A percentile compares a stretch with the other conserved stretches of the same genome.
Conservation (phyloP, 2,888 invertebrate species). For the Resseliella maxima region DNA sequence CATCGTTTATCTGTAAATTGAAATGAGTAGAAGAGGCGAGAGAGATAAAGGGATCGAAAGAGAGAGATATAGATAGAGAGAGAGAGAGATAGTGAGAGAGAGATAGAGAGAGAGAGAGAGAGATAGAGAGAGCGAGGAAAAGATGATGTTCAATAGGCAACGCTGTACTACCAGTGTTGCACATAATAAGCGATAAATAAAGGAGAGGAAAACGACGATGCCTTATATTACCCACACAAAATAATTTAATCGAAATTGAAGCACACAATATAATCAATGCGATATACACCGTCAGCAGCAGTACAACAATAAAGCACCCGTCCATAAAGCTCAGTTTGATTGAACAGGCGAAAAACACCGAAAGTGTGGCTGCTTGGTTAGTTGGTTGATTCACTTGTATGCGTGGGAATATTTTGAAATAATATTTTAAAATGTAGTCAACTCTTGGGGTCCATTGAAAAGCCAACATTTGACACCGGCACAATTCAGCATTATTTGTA, state of each 20-base stretch:
- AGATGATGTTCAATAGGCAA: no score
- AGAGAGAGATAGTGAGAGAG: no score
- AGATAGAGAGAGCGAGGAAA: no score
- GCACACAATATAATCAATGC: background rate
- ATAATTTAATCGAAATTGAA: background rate
- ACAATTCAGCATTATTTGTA: background rate
- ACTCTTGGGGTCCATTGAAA: background rate
- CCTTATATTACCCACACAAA: background rate
- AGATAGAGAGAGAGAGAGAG: no score
- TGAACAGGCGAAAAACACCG: background rate
- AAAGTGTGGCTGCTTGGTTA: no score
- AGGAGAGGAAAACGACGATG: background rate
- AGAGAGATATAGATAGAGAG: no score
- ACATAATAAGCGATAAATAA: background rate
- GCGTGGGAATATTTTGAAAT: background rate
- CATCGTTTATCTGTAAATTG: background rate
- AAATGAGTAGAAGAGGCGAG: background rate
- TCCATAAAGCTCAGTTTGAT: background rate
- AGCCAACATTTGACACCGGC: background rate
- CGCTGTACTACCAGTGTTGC: background rate
- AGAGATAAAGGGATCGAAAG: no score
- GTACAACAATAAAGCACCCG: background rate
- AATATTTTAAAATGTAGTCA: background rate
- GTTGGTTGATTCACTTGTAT: no score
- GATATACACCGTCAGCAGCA: background rate